Conservation (phyloP, 2,797 vertebrate genomes). For the Steatocranus sp. region DNA sequence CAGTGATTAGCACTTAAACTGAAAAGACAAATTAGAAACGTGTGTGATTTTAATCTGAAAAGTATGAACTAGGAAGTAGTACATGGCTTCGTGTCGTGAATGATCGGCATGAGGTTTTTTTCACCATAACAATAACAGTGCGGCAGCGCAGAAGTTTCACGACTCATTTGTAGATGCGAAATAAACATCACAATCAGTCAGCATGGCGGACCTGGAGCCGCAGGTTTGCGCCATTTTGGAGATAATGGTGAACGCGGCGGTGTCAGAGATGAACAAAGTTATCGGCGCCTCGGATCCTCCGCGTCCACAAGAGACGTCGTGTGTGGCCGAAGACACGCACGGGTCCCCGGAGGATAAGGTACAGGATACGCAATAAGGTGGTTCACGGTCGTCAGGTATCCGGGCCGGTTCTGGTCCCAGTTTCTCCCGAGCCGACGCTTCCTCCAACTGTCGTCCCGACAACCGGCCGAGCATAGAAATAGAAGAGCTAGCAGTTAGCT, state of each 20-base stretch:
- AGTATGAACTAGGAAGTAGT: constrained; percentile 17
- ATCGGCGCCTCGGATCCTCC: constrained; percentile 1
- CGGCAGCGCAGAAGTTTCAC: background rate
- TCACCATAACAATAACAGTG: background rate
- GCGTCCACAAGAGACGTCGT: background rate
- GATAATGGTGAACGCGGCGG: constrained; percentile 44
- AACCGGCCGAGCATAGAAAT: constrained; percentile 59
- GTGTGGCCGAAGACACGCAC: background rate
- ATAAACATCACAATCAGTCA: rapidly evolving
- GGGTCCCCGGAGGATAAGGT: constrained; percentile 35
- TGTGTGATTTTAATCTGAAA: constrained; percentile 40
- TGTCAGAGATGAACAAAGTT: constrained; percentile 63
- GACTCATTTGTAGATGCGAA: background rate
- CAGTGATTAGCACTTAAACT: background rate
- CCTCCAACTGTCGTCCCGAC: background rate
- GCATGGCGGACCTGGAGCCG: constrained; percentile 58
- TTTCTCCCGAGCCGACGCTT: background rate
- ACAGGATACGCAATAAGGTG: background rate
- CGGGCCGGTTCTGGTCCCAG: background rate
- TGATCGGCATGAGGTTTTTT: background rate
- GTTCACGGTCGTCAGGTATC: background rate
- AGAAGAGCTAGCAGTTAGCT: constrained; percentile 37
- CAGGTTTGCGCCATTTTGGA: constrained; percentile 62
- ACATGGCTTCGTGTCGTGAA: background rate
- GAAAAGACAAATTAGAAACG: background rate